A percentile compares a stretch with the other conserved stretches of the same genome.
These are phyloP conservation scores for Phocoena sinus DNA, from an alignment of 2,113 vertebrate genomes.

Conservation along the genomic window DNA sequence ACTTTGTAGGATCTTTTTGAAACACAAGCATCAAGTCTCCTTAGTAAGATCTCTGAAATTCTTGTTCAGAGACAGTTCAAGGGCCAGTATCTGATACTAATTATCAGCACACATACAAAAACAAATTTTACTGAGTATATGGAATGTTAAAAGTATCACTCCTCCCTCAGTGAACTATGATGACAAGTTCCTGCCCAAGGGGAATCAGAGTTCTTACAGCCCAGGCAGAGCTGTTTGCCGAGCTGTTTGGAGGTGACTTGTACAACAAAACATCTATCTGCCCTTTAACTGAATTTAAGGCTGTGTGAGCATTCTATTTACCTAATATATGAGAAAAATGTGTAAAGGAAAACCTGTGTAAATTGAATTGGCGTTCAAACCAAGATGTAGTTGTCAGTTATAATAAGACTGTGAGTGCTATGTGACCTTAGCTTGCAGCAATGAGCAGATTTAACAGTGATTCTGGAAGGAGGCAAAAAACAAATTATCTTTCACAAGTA, in stretches of 20 bases:
- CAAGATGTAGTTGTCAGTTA: conserved; percentile 51
- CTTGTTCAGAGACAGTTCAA: neutral
- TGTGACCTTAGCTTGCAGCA: conserved; percentile 55
- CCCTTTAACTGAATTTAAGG: conserved; percentile 58
- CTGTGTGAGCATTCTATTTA: conserved; percentile 58
- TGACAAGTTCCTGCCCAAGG: conserved; percentile 14
- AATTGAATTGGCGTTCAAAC: conserved; percentile 33
- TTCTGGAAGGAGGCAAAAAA: conserved; percentile 38
- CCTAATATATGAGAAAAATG: conserved; percentile 60
- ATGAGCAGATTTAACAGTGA: conserved; percentile 23
- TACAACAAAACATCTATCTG: conserved; percentile 36
- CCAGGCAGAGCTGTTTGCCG: neutral
- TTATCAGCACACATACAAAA: neutral
- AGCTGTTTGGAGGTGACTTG: conserved; percentile 33
- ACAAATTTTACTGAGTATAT: neutral
- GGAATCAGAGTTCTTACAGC: neutral
- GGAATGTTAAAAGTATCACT: conserved; percentile 5
- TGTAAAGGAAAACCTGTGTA: conserved; percentile 49
- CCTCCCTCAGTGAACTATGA: neutral
- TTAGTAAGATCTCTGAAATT: neutral
- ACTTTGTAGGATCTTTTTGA: neutral
- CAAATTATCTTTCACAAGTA: conserved; percentile 42
- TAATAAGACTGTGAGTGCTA: conserved; percentile 43
- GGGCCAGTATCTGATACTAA: neutral
- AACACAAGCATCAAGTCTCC: neutral